A percentile compares a stretch with the other conserved stretches of the same genome.
Evolutionary conservation across 2,113 vertebrate species (phyloP).

Genomic region (Morone chrysops): DNA sequence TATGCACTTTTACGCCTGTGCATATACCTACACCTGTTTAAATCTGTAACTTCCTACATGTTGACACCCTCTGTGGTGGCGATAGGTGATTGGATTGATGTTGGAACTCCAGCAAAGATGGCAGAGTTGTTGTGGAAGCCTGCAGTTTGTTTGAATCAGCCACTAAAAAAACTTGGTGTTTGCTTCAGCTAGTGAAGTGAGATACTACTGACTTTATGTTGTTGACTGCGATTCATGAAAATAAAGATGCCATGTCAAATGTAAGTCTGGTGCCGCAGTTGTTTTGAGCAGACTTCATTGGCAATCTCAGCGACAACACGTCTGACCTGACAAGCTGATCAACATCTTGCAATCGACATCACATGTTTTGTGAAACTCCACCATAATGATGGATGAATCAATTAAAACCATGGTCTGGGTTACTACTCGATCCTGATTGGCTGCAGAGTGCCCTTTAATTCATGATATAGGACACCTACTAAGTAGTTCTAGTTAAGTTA

Average conservation of each 20-base stretch:
- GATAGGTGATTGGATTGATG: background rate
- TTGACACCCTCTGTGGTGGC: background rate
- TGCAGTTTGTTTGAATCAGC: background rate
- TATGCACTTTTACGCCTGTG: background rate
- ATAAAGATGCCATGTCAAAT: background rate
- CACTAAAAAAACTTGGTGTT: background rate
- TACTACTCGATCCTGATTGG: no score
- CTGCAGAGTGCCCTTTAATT: no score
- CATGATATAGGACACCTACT: no score
- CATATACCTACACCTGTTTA: background rate
- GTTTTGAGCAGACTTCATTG: constrained; percentile 11
- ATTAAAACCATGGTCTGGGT: no score
- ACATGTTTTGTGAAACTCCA: background rate
- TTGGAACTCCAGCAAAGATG: background rate
- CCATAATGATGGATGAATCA: background rate
- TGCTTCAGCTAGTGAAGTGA: no score
- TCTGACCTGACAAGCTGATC: constrained; percentile 11
- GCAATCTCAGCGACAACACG: background rate
- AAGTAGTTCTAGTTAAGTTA: no score
- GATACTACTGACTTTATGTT: background rate
- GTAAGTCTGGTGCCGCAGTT: constrained; percentile 2
- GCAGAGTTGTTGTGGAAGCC: background rate
- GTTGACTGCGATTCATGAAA: background rate
- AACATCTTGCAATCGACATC: background rate
- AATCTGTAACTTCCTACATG: background rate